Evolutionary conservation across 2,797 vertebrate genomes (phyloP).

Genomic region (Astyanax mexicanus): DNA sequence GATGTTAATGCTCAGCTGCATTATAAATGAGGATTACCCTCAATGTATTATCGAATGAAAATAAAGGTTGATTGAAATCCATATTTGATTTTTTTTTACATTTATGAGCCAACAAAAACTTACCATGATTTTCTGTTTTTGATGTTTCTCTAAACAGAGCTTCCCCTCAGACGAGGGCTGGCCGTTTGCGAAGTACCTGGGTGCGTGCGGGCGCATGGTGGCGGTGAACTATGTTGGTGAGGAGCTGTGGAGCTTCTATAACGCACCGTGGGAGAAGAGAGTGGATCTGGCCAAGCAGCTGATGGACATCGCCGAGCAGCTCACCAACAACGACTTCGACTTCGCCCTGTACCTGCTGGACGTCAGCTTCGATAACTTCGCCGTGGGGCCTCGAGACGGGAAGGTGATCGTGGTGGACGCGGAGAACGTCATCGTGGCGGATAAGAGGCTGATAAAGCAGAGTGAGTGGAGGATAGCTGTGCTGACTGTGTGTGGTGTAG

Average conservation of each 20-base stretch:
- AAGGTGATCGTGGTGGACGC: slow-evolving; percentile 98
- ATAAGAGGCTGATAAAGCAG: slow-evolving; percentile 96
- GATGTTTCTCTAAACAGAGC: slow-evolving; percentile 78
- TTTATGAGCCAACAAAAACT: slow-evolving; percentile 22
- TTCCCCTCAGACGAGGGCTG: slow-evolving; percentile 99
- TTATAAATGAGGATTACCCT: too few species aligned
- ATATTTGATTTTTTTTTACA: too few species aligned
- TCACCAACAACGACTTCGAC: slow-evolving; percentile 99
- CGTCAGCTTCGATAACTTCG: slow-evolving; percentile 98
- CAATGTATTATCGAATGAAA: too few species aligned
- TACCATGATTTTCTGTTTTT: slow-evolving; percentile 34
- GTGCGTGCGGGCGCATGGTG: slow-evolving; percentile 96
- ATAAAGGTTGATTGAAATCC: too few species aligned
- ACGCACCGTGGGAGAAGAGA: slow-evolving; percentile 95
- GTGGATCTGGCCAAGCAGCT: slow-evolving; percentile 95
- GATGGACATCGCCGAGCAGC: slow-evolving; percentile 99
- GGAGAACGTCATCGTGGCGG: slow-evolving; percentile 95
- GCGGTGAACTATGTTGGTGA: slow-evolving; percentile 98
- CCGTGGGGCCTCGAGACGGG: slow-evolving; percentile 94
- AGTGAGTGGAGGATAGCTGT: slow-evolving; percentile 81
- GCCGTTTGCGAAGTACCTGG: slow-evolving; percentile 98
- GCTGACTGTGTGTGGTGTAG: too few species aligned
- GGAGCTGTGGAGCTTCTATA: slow-evolving; percentile 97
- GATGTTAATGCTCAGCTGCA: too few species aligned
- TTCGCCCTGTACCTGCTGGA: slow-evolving; percentile 99